Conservation (phyloP, 1,140 invertebrate species). For the Galleria mellonella region DNA sequence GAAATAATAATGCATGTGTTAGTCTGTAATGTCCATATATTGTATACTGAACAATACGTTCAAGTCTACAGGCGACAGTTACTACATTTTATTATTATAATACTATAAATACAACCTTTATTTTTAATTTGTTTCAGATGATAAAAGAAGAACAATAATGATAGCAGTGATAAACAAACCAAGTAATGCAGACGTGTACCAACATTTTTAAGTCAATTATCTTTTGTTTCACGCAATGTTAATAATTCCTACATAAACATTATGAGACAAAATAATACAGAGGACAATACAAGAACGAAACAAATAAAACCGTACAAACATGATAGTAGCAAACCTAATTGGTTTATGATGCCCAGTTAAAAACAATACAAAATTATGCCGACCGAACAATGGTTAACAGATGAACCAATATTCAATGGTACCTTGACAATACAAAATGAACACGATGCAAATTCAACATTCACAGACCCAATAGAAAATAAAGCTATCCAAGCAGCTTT, state of each 20-base stretch:
- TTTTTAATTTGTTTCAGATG: slow-evolving; percentile 8
- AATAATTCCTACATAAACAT: slow-evolving; percentile 6
- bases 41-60: too few relatives aligned
- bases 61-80: too few relatives aligned
- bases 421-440: slow-evolving; percentile 12
- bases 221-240: neutral
- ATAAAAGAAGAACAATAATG: neutral
- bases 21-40: too few relatives aligned
- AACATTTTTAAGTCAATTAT: too few relatives aligned
- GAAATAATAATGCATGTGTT: too few relatives aligned
- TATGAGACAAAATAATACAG: slow-evolving; percentile 13
- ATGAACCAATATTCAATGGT: slow-evolving; percentile 32
- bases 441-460: slow-evolving; percentile 42
- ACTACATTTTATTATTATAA: too few relatives aligned
- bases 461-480: slow-evolving; percentile 77
- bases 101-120: too few relatives aligned
- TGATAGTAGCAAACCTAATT: slow-evolving; percentile 31
- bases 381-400: slow-evolving; percentile 40
- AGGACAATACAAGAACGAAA: neutral
- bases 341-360: slow-evolving; percentile 53
- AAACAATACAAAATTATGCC: slow-evolving; percentile 44
- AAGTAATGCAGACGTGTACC: neutral
- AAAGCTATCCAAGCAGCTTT: slow-evolving; percentile 86
- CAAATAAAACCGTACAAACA: slow-evolving; percentile 25
- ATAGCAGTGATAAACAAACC: neutral